Percentiles rank a stretch among this genome's conserved stretches.
Conservation (phyloP, 2,797 vertebrate species). For the Cryptoprocta ferox region DNA sequence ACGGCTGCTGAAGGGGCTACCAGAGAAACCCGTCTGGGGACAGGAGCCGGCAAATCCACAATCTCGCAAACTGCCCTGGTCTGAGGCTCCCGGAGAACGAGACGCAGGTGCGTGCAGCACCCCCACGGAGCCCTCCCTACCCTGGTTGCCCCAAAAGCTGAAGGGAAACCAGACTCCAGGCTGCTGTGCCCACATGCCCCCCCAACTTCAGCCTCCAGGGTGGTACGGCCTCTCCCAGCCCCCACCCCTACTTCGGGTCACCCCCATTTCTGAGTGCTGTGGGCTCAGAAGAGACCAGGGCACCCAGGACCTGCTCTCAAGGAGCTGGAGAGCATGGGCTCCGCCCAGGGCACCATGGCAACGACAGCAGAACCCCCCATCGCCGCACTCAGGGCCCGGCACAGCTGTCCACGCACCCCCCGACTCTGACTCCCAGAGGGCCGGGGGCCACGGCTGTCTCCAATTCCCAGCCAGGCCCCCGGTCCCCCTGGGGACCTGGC, state of each 20-base stretch:
- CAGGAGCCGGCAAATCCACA: background rate
- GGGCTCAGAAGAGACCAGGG: background rate
- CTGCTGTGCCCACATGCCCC: background rate
- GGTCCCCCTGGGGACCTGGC: background rate
- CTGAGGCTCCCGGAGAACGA: background rate
- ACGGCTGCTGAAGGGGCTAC: background rate
- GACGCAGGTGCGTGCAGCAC: background rate
- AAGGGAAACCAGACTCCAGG: background rate
- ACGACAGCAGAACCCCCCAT: background rate
- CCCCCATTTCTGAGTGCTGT: background rate
- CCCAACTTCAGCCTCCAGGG: fast-evolving
- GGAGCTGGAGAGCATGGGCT: background rate
- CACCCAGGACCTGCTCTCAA: background rate
- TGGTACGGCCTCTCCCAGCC: background rate
- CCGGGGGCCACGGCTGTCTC: background rate
- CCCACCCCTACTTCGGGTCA: background rate
- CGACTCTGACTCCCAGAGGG: background rate
- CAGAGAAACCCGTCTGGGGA: too few relatives aligned
- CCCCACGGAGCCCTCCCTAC: background rate
- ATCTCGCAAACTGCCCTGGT: background rate
- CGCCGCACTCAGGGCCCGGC: background rate
- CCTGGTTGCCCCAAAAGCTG: background rate
- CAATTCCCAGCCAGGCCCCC: background rate
- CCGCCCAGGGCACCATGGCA: fast-evolving
- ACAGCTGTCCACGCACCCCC: background rate